Conservation (phyloP, 1,140 invertebrate genomes). For the Thaumetopoea pityocampa region DNA sequence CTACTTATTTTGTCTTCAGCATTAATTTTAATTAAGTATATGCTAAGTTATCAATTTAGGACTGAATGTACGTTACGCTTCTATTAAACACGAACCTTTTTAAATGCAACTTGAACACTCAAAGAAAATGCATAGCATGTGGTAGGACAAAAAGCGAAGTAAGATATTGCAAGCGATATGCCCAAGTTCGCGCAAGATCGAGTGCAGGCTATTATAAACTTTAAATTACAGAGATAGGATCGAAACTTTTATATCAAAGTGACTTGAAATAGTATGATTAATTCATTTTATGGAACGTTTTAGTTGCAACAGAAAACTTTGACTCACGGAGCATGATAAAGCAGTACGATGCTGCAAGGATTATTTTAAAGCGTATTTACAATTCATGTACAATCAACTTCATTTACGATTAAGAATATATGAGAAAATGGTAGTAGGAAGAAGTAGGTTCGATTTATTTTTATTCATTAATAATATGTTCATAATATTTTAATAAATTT, state of each 20-base stretch:
- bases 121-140: constrained; percentile 37
- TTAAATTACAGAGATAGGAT: constrained; percentile 25
- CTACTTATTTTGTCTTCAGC: constrained; percentile 41
- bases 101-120: constrained; percentile 16
- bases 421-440: constrained; percentile 2
- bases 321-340: constrained; percentile 34
- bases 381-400: constrained; percentile 15
- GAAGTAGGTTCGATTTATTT: too few relatives aligned
- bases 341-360: constrained; percentile 23
- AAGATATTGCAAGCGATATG: constrained; percentile 27
- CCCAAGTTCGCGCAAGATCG: constrained; percentile 26
- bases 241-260: constrained; percentile 21
- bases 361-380: constrained; percentile 6
- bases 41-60: constrained; percentile 40
- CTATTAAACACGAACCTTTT: constrained; percentile 11
- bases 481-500: too few relatives aligned
- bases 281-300: constrained; percentile 52
- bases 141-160: constrained; percentile 20
- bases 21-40: constrained; percentile 54
- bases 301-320: constrained; percentile 48
- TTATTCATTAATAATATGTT: too few relatives aligned
- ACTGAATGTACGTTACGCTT: constrained; percentile 10
- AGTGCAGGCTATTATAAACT: constrained; percentile 24
- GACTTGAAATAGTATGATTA: constrained; percentile 41
- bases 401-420: constrained; percentile 2